These are phyloP conservation scores for Brachyhypopomus occidentalis DNA, from an alignment of 2,113 vertebrate genomes.

Conservation along the genomic window DNA sequence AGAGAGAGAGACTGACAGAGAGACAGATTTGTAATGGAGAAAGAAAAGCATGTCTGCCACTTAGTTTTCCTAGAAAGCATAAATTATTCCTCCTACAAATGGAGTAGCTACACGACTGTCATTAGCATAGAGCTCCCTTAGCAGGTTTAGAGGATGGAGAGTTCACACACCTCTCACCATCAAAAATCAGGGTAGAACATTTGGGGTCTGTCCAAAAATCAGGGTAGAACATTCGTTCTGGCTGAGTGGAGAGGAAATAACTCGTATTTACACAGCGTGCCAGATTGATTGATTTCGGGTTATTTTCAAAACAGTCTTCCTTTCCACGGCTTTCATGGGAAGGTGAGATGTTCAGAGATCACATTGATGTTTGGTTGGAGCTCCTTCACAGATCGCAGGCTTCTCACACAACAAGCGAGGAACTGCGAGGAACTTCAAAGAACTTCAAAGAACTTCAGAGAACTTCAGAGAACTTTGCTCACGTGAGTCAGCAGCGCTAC, in stretches of 20 bases:
- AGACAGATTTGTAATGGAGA: background rate
- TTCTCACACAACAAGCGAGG: background rate
- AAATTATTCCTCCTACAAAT: conserved; percentile 53
- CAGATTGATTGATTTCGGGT: background rate
- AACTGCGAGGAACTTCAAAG: background rate
- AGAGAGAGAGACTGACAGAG: background rate
- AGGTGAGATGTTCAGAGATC: background rate
- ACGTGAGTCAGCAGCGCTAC: background rate
- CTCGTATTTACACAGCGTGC: too few relatives aligned
- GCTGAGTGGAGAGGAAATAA: too few relatives aligned
- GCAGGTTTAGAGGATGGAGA: background rate
- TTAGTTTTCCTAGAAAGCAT: conserved; percentile 34
- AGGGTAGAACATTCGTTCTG: too few relatives aligned
- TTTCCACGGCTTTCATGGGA: background rate
- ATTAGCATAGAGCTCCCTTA: conserved; percentile 44
- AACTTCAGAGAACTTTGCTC: background rate
- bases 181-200: background rate
- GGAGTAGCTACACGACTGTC: conserved; percentile 46
- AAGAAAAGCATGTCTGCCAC: conserved; percentile 1
- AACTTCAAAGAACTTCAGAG: background rate
- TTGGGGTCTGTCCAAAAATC: background rate
- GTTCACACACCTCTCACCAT: background rate
- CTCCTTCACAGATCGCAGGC: background rate
- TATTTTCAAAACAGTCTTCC: background rate
- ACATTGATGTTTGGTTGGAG: background rate